Evolutionary conservation across 2,888 invertebrate genomes (phyloP).

Genomic region (Cantharis rufa): DNA sequence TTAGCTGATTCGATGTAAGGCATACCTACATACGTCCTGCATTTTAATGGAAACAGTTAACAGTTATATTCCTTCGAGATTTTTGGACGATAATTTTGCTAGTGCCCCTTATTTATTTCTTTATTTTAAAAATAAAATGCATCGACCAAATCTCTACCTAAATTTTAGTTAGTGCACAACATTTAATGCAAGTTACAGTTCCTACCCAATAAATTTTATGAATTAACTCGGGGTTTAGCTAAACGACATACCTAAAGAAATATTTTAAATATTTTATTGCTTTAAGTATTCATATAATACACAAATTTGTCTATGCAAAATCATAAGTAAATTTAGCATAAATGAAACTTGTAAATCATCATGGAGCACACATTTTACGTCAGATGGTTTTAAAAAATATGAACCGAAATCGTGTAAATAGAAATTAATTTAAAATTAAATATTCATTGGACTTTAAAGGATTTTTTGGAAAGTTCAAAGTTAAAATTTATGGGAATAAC

Average conservation of each 20-base stretch:
- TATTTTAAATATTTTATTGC: neutral
- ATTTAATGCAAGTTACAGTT: neutral
- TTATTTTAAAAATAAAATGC: neutral
- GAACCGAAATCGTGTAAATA: neutral
- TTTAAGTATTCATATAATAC: neutral
- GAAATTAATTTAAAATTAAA: constrained; percentile 3
- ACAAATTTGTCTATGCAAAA: constrained; percentile 2
- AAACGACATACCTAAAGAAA: neutral
- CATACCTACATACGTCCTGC: neutral
- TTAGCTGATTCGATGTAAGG: neutral
- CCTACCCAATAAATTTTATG: neutral
- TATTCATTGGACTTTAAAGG: neutral
- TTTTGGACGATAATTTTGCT: neutral
- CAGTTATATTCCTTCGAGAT: neutral
- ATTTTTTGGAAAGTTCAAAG: neutral
- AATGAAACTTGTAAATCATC: neutral
- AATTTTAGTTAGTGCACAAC: neutral
- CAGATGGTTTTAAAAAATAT: neutral
- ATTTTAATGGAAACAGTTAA: neutral
- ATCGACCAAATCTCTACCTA: neutral
- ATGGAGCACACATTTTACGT: neutral
- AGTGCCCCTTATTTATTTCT: neutral
- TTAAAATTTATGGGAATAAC: neutral
- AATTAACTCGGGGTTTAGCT: neutral
- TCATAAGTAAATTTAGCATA: neutral